Percentiles rank a stretch among this genome's conserved stretches.
These are phyloP conservation scores for Vimba vimba DNA, from an alignment of 2,113 vertebrate genomes.

Conservation along the genomic window DNA sequence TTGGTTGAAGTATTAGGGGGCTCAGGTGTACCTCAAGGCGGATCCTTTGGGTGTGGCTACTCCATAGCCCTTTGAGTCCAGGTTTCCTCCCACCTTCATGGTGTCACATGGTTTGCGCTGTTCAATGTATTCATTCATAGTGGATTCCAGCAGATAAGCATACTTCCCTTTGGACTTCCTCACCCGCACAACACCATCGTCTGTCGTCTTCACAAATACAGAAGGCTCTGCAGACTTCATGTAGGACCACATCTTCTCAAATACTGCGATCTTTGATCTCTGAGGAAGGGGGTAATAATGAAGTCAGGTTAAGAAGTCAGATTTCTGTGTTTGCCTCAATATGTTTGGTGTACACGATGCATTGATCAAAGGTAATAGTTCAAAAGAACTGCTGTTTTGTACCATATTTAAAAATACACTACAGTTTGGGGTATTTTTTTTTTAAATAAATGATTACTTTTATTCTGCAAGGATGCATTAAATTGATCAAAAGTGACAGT, in stretches of 20 bases:
- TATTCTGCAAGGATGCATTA: too few species aligned
- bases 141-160: conserved; percentile 95
- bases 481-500: background rate
- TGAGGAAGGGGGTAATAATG: conserved; percentile 58
- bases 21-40: conserved; percentile 84
- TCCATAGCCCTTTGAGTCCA: conserved; percentile 98
- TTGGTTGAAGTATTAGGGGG: background rate
- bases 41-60: conserved; percentile 98
- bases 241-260: conserved; percentile 99
- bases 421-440: too few species aligned
- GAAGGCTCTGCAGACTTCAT: conserved; percentile 95
- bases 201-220: conserved; percentile 93
- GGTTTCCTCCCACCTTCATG: conserved; percentile 99
- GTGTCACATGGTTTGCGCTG: conserved; percentile 97
- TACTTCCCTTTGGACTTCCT: conserved; percentile 97
- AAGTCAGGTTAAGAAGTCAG: background rate
- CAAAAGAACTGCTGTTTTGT: too few species aligned
- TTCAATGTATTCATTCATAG: conserved; percentile 99
- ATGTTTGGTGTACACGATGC: too few species aligned
- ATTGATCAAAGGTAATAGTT: too few species aligned
- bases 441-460: too few species aligned
- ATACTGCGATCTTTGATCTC: conserved; percentile 97
- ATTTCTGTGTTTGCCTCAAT: too few species aligned
- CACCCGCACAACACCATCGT: conserved; percentile 91
- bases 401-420: too few species aligned